Base-by-base conservation (phyloP, 2,888 invertebrate species). In the Cryptus armator region DNA sequence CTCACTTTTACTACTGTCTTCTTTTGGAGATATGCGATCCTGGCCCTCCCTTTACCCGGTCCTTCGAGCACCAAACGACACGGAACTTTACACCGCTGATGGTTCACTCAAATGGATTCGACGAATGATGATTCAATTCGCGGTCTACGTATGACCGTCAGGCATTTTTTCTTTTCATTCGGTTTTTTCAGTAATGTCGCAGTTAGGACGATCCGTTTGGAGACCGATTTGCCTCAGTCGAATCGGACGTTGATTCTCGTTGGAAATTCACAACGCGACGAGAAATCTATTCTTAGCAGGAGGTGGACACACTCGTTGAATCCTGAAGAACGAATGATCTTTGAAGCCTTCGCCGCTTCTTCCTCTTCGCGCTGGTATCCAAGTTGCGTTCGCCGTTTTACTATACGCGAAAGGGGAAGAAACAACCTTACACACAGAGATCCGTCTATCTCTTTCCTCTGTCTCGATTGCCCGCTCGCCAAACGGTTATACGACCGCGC, bases 401-500 rank as follows among this genome's bases (percentile, higher is more conserved):
- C 53, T 59, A 44, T 66, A 66, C 70, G 29, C 77, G 74, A 64
- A 48, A 16, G 67, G 24, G 62, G 62, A 75, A 75, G 66, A 66
- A 85, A 79, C 64, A 43, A 53, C 46, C 70, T 48, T 70, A 24
- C 59, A 37, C n/a, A 75, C 81, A 46, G 68, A 43, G 66, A 46
- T 70, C 67, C 48, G 19, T 78, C 74, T 10, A 53, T 78, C 77
- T 68, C 32, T 70, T 51, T 68, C 71, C 70, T 51, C 19, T 66
- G 64, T 71, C 79, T 51, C 85, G 85, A 85, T 85, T 72, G 82
- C 85, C 71, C 75, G 85, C 76, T 85, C 71, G 85, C 82, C 82
- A 85, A 85, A 85, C 85, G 85, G 85, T 85, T 85, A 85, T 85
- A 85, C 82, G 82, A 85, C 82, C 82, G 85, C 79, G 72, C 67